Evolutionary conservation across 2,797 vertebrate genomes (phyloP).

Genomic region (Bovichtus diacanthus): DNA sequence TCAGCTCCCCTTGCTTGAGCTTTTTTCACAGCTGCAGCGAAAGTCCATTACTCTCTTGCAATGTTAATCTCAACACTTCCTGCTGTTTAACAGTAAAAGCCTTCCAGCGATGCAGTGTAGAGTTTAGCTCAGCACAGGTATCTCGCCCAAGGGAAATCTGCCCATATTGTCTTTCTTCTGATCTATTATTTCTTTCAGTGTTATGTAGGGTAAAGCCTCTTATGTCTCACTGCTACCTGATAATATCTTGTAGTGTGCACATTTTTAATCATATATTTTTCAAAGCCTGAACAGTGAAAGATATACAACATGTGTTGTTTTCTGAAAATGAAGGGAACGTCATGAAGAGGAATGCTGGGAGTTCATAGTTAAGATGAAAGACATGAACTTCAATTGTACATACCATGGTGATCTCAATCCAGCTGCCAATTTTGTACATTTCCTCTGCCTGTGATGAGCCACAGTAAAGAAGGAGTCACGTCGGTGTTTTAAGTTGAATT

Average conservation of each 20-base stretch:
- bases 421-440: not conserved
- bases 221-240: not conserved
- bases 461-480: not conserved
- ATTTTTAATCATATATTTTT: constrained; percentile 10
- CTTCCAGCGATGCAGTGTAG: constrained; percentile 22
- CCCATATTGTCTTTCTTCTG: constrained; percentile 8
- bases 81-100: constrained; percentile 36
- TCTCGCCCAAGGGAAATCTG: constrained; percentile 21
- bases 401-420: not conserved
- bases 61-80: constrained; percentile 49
- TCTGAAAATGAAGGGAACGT: constrained; percentile 7
- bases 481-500: constrained; percentile 13
- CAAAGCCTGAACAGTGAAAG: too few relatives aligned
- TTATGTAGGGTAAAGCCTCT: constrained; percentile 16
- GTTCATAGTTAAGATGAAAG: constrained; percentile 2
- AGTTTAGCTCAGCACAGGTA: constrained; percentile 29
- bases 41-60: constrained; percentile 38
- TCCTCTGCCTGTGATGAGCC: not conserved
- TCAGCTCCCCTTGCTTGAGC: constrained; percentile 19
- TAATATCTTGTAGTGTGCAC: not conserved
- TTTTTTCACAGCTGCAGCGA: constrained; percentile 38
- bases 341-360: not conserved
- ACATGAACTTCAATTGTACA: not conserved
- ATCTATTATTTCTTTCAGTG: constrained; percentile 15
- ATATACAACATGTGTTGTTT: not conserved